Evolutionary conservation across 2,113 vertebrate species (phyloP).

Genomic region (Sturnira hondurensis): DNA sequence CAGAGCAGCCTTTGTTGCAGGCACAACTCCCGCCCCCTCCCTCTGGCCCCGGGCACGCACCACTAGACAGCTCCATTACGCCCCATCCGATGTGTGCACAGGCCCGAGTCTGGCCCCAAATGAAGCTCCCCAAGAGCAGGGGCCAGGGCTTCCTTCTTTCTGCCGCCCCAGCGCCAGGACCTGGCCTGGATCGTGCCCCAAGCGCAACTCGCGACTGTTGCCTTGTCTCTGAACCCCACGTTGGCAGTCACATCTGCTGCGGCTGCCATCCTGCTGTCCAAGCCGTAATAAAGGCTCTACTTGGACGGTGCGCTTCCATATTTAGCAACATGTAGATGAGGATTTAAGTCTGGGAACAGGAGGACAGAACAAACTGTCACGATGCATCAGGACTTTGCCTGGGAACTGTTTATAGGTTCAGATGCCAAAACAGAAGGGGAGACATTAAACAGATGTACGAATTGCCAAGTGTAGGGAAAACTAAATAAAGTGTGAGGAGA

Average conservation of each 20-base stretch:
- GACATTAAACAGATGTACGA: not conserved
- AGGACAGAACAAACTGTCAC: not conserved
- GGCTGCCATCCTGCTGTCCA: not conserved
- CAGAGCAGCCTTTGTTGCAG: not conserved
- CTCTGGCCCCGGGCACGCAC: not conserved
- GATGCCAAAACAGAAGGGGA: conserved; percentile 28
- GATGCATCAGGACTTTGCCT: not conserved
- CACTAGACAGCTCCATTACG: not conserved
- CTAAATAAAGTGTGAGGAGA: not conserved
- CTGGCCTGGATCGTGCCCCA: rapidly evolving
- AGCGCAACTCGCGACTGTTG: rapidly evolving
- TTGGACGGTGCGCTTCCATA: not conserved
- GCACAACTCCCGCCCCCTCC: not conserved
- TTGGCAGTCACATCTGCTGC: rapidly evolving
- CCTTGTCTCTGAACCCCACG: rapidly evolving
- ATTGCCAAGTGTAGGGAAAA: not conserved
- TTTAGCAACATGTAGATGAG: not conserved
- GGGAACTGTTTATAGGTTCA: conserved; percentile 18
- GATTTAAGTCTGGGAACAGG: not conserved
- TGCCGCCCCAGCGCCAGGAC: not conserved
- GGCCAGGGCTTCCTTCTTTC: not conserved
- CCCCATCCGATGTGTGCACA: not conserved
- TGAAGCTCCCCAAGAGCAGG: rapidly evolving
- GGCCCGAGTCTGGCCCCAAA: not conserved
- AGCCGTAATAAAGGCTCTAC: not conserved